Base-by-base conservation (phyloP, 2,113 vertebrate species). In the Chauna torquata region DNA sequence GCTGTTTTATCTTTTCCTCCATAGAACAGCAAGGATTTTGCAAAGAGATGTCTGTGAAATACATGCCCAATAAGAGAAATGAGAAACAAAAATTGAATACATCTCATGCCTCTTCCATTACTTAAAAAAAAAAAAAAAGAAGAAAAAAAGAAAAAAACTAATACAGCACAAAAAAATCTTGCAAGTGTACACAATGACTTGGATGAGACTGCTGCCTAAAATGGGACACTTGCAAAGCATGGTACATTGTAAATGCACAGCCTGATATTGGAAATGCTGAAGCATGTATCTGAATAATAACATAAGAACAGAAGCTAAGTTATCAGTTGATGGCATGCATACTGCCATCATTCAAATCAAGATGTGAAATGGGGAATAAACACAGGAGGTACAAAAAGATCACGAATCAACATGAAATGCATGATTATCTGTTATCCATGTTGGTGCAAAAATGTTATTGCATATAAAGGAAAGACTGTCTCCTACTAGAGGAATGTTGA, bases 1-100 rank as follows among this genome's bases (percentile, higher is more conserved):
- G 0, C 16, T 42, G 49, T n/a, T 28, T 50, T 32, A 3, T 0
- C 0, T 2, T 65, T 65, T 11, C 3, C 4, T 32, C 19, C 22
- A 30, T 15, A 32, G 0, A 50, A 50, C 18, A 70, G 4, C 3
- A 54, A 68, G 65, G 16, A 14, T 59, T 38, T 72, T 57, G 23
- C 24, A 44, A 90, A 74, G 52, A n/a, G 5, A 5, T 34, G 1
- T 22, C 59, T 52, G 5, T 52, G n/a, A 85, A 91, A 82, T 1
- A 69, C 11, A 54, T 6, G 20, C 1, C 4, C 7, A 58, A 10
- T 28, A 30, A 78, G 18, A 88, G 2, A 70, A 55, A 4, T 36
- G 10, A 47, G 76, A 54, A 38, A 72, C 28, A 30, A n/a, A 28
- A 3, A 78, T 12, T 27, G 74, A 50, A 72, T 36, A 16, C 0